Base-by-base conservation (phyloP, 2,888 invertebrate species). In the Chydorus sphaericus region DNA sequence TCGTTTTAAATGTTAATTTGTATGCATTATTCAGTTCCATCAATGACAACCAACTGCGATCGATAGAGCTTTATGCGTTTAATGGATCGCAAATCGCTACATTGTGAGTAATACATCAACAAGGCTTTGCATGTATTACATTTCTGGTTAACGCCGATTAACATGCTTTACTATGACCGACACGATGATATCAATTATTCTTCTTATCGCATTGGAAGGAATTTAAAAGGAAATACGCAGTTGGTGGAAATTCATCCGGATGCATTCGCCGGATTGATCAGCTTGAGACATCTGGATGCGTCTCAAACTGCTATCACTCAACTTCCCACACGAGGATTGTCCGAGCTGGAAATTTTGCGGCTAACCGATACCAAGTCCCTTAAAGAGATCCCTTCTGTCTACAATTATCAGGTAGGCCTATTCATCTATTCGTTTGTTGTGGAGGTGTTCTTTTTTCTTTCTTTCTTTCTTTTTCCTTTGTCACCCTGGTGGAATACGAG, bases 301-400 rank as follows among this genome's bases (percentile, higher is more conserved):
- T 89, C 89, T 54, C 78, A 78, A 63, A 88, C 88, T n/a, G 75
- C 81, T 1, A 81, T 91, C 61, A 76, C 77, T 49, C 75, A 73
- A 33, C 71, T 90, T 57, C 89, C 90, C 2, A 79, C 81, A 0
- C 73, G 71, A 31, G 89, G 89, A 14, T 71, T 91, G 28, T 76
- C 79, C 54, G 78, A 79, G 54, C 67, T 90, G 60, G 82, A 85
- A 69, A 75, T 76, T 36, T 73, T 91, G 31, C 75, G 78, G 59
- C 77, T 90, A 63, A 79, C 82, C 66, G 78, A 81, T 61, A 85
- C 85, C 0, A 80, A 80, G 4, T 77, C 83, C 0, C 70, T 91
- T 62, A 85, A 83, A 67, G 81, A 81, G 53, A 84, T 90, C 64
- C 89, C 89, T 11, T 85, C 87, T 53, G 83, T 89, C 60, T 83